Conservation (phyloP, 1,140 invertebrate genomes). For the Leguminivora glycinivorella region DNA sequence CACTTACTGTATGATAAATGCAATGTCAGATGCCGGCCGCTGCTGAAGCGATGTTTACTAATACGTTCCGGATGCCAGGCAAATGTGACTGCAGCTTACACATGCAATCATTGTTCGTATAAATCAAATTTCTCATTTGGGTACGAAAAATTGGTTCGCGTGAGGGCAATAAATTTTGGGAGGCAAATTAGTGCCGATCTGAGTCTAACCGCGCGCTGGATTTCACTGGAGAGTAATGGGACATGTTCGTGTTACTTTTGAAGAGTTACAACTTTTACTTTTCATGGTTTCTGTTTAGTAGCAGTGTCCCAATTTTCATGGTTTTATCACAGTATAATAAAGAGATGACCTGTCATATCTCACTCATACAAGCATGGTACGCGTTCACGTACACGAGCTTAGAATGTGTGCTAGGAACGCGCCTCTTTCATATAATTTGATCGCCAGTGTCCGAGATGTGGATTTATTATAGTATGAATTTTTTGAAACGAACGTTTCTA, state of each 20-base stretch:
- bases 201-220: conserved; percentile 43
- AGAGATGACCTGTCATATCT: too few relatives aligned
- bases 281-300: background rate
- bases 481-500: too few relatives aligned
- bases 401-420: too few relatives aligned
- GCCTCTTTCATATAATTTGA: too few relatives aligned
- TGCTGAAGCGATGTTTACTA: conserved; percentile 4
- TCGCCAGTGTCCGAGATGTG: too few relatives aligned
- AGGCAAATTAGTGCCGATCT: conserved; percentile 52
- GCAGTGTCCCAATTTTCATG: background rate
- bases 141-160: conserved; percentile 42
- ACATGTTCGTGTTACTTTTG: background rate
- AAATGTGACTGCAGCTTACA: conserved; percentile 20
- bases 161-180: conserved; percentile 48
- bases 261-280: background rate
- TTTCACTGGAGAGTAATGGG: background rate
- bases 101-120: conserved; percentile 30
- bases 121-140: conserved; percentile 44
- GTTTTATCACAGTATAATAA: too few relatives aligned
- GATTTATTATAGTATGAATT: too few relatives aligned
- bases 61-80: background rate
- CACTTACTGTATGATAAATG: background rate
- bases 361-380: too few relatives aligned
- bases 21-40: background rate
- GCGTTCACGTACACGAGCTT: too few relatives aligned